phyloP scores from a whole-genome alignment of 1,140 invertebrate species.

The Nylanderia fulva region DNA sequence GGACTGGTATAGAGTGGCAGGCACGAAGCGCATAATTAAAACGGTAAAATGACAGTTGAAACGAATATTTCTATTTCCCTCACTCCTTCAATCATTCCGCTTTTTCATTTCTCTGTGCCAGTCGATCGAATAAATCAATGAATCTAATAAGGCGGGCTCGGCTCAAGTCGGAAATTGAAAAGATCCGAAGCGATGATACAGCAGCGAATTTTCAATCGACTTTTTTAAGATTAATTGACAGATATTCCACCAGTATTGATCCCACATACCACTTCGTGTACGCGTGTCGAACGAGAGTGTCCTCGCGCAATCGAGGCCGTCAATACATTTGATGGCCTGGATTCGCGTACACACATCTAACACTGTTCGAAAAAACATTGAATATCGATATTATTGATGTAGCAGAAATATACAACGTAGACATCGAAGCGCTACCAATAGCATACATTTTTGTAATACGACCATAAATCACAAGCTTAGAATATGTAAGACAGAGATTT shows the following conservation, averaged over 20 bases:
- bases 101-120: slow-evolving; percentile 52
- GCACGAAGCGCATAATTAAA: slow-evolving; percentile 53
- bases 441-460: slow-evolving; percentile 4
- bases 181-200: slow-evolving; percentile 64
- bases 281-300: slow-evolving; percentile 41
- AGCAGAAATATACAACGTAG: not conserved
- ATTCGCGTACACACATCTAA: slow-evolving; percentile 21
- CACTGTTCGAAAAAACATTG: slow-evolving; percentile 38
- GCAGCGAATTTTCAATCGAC: slow-evolving; percentile 65
- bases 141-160: slow-evolving; percentile 66
- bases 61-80: slow-evolving; percentile 21
- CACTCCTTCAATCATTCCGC: slow-evolving; percentile 22
- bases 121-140: slow-evolving; percentile 67
- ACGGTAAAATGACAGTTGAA: slow-evolving; percentile 34
- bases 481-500: not conserved
- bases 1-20: slow-evolving; percentile 13
- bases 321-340: slow-evolving; percentile 53
- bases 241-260: slow-evolving; percentile 62
- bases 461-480: not conserved
- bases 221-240: slow-evolving; percentile 70
- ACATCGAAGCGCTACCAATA: not conserved
- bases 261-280: slow-evolving; percentile 43
- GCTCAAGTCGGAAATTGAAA: slow-evolving; percentile 69
- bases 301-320: slow-evolving; percentile 45
- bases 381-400: slow-evolving; percentile 28